Evolutionary conservation across 2,888 invertebrate genomes (phyloP), one percentile per base, ranked within the genome.

Genomic region (Ligdia adustata): DNA sequence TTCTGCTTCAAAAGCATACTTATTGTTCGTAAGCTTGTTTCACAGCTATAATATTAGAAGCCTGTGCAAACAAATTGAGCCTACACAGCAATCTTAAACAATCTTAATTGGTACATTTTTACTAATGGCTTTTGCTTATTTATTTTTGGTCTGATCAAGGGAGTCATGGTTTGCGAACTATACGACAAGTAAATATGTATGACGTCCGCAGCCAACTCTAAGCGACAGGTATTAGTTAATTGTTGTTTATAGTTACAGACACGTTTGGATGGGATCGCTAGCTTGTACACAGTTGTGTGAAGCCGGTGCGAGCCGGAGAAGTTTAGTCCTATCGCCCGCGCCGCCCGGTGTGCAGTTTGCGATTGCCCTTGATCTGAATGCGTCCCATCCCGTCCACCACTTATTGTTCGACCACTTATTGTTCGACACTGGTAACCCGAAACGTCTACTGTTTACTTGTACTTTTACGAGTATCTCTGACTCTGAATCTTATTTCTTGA

Each of bases 301-400:
- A 33, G 15, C n/a, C 16, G 4, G 20, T 14, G 15, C 9, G 9
- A 32, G 6, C 20, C 16, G 22, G 12, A 12, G 22, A 33, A 29
- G 22, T 33, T 11, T 48, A 12, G 50, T 48, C 49, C 55, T 55
- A 59, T 67, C 69, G 64, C 62, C 62, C 57, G 41, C 59, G 62
- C 63, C 61, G 70, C 65, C 58, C 44, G 43, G 42, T 42, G 31
- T 47, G 47, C 47, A 46, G 47, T 37, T 34, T 39, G 37, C 58
- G 48, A 51, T 51, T 61, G 75, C 68, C 75, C 79, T 76, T 77
- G 74, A 64, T 60, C 64, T 52, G 59, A 66, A 68, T 67, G 62
- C 66, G 69, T 62, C 62, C 18, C 37, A 18, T 24, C 60, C 64
- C 65, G 62, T 63, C 62, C 61, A 55, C 52, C n/a, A n/a, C n/a